Conservation (phyloP, 2,797 vertebrate species). For the Arremon brunneinucha region DNA sequence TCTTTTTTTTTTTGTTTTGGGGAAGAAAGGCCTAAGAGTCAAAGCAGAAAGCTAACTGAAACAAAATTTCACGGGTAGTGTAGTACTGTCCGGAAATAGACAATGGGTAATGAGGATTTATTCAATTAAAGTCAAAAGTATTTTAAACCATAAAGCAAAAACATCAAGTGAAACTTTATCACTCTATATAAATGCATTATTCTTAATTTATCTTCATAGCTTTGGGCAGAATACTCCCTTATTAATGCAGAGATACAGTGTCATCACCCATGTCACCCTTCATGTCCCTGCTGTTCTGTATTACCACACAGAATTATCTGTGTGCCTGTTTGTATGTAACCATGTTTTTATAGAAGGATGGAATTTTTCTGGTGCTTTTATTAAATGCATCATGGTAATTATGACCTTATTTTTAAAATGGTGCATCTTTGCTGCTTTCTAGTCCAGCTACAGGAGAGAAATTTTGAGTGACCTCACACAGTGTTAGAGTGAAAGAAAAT, state of each 20-base stretch:
- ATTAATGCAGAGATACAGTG: neutral
- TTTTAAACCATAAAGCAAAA: neutral
- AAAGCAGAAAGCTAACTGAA: neutral
- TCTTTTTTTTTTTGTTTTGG: neutral
- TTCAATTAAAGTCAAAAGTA: neutral
- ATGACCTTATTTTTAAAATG: neutral
- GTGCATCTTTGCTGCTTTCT: neutral
- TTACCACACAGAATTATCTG: neutral
- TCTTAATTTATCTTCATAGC: neutral
- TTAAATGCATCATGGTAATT: neutral
- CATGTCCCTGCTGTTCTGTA: neutral
- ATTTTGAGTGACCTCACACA: neutral
- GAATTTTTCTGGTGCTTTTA: neutral
- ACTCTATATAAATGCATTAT: neutral
- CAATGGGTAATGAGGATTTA: neutral
- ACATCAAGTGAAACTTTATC: neutral
- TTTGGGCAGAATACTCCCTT: neutral
- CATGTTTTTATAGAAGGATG: neutral
- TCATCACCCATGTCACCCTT: neutral
- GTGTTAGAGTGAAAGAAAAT: neutral
- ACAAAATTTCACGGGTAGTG: rapidly evolving
- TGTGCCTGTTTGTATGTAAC: neutral
- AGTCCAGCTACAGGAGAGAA: neutral
- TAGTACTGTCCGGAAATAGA: neutral
- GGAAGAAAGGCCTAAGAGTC: neutral